These are phyloP conservation scores for Hypomecis punctinalis DNA, from an alignment of 2,888 invertebrate species.

Conservation along the genomic window DNA sequence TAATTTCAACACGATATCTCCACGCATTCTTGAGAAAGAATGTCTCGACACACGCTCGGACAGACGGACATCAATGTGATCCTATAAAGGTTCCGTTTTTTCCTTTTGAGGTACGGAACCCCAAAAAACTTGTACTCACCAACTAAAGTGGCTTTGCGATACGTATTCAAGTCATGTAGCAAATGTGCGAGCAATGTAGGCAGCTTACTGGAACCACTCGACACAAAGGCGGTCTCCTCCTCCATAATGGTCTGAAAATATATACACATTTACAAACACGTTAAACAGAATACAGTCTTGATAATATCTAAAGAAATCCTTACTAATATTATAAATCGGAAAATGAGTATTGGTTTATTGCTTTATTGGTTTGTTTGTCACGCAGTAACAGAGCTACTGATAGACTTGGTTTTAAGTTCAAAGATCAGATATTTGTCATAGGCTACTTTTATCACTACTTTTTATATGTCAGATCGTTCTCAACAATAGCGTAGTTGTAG, in stretches of 20 bases:
- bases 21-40: too few relatives aligned
- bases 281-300: background rate
- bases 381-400: too few relatives aligned
- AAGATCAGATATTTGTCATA: too few relatives aligned
- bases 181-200: constrained; percentile 92
- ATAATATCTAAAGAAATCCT: background rate
- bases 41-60: too few relatives aligned
- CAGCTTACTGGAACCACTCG: constrained; percentile 89
- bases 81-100: too few relatives aligned
- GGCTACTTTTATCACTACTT: too few relatives aligned
- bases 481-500: too few relatives aligned
- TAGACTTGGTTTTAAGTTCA: too few relatives aligned
- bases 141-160: constrained; percentile 90
- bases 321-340: background rate
- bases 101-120: too few relatives aligned
- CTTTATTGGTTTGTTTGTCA: background rate
- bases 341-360: background rate
- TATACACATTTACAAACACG: background rate
- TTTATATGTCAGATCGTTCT: too few relatives aligned
- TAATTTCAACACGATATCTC: too few relatives aligned
- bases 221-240: constrained; percentile 93
- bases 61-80: too few relatives aligned
- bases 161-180: constrained; percentile 91
- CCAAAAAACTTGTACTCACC: constrained; percentile 73
- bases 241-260: constrained; percentile 90